phyloP scores from a whole-genome alignment of 2,888 invertebrate genomes.

The Drosophila austrosaltans region DNA sequence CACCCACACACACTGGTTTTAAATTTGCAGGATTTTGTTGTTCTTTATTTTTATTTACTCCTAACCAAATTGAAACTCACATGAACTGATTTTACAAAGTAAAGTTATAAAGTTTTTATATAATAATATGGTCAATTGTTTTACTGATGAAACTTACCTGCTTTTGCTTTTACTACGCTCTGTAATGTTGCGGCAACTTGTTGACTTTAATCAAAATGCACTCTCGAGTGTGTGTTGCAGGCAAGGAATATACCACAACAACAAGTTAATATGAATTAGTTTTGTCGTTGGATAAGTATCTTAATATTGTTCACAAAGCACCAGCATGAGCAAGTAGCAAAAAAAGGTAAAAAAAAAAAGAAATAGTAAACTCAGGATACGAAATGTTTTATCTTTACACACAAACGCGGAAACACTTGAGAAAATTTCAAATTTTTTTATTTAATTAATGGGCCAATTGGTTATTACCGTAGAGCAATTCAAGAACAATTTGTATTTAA shows the following conservation, averaged over 20 bases:
- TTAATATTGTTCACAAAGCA: constrained; percentile 60
- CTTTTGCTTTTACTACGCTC: constrained; percentile 21
- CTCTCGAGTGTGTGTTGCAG: constrained; percentile 43
- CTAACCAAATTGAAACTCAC: neutral
- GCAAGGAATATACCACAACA: constrained; percentile 17
- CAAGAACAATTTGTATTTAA: constrained; percentile 2
- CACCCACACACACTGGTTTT: too few species aligned
- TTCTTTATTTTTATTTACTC: too few species aligned
- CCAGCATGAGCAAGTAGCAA: constrained; percentile 41
- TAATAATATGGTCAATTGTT: constrained; percentile 22
- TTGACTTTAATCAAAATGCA: constrained; percentile 76
- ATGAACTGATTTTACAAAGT: neutral
- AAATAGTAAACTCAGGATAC: constrained; percentile 26
- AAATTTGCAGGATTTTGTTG: neutral
- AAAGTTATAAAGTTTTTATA: neutral
- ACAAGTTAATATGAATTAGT: constrained; percentile 59
- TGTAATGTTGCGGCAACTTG: constrained; percentile 68
- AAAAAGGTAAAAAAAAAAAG: constrained; percentile 44
- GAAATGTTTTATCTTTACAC: constrained; percentile 25
- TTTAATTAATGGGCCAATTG: neutral
- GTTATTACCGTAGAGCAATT: neutral
- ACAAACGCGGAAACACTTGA: constrained; percentile 37
- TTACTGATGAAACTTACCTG: constrained; percentile 61
- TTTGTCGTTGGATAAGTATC: constrained; percentile 35
- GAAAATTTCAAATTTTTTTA: constrained; percentile 8